phyloP scores from a whole-genome alignment of 2,113 vertebrate genomes.

The Entomyzon cyanotis region DNA sequence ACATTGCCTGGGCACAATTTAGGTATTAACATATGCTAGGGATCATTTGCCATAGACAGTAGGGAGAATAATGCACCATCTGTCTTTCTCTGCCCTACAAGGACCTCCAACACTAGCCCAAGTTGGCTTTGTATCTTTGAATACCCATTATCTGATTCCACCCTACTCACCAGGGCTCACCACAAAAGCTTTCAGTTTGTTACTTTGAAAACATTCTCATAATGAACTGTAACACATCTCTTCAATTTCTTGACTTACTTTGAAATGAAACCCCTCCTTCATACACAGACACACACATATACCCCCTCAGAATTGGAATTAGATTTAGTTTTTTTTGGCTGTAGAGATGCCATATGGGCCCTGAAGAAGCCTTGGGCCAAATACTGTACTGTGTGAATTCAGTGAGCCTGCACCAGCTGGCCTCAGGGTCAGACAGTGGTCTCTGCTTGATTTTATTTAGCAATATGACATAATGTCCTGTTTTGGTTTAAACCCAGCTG shows the following conservation, averaged over 20 bases:
- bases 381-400: background rate
- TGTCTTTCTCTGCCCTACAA: background rate
- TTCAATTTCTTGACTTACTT: background rate
- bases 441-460: background rate
- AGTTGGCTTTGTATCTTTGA: background rate
- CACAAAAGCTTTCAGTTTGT: background rate
- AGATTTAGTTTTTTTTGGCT: background rate
- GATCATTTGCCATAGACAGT: background rate
- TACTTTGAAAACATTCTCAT: background rate
- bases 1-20: background rate
- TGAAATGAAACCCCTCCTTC: background rate
- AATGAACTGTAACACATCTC: background rate
- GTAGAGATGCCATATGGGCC: background rate
- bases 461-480: background rate
- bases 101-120: background rate
- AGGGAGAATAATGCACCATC: background rate
- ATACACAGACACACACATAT: background rate
- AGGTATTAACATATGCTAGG: background rate
- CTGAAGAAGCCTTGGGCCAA: background rate
- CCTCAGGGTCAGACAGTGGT: background rate
- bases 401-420: background rate
- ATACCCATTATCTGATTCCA: background rate
- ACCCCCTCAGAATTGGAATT: background rate
- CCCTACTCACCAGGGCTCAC: background rate
- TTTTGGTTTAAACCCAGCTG: background rate